Evolutionary conservation across 2,113 vertebrate genomes (phyloP).

Genomic region (Silurus glanis): DNA sequence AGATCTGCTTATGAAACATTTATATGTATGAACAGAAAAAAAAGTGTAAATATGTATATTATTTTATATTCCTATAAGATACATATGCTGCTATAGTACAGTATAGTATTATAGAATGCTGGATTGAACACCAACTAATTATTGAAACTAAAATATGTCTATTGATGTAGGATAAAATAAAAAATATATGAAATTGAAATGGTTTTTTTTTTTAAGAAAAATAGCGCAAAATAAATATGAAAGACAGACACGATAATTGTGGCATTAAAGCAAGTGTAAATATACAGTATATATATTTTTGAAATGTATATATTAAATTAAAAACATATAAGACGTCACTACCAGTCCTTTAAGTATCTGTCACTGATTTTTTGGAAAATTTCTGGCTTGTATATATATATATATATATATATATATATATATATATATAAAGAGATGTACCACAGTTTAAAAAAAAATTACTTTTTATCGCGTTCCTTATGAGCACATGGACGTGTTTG

Average conservation of each 20-base stretch:
- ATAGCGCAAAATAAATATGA: constrained; percentile 20
- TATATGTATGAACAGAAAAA: background rate
- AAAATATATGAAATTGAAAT: background rate
- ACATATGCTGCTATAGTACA: constrained; percentile 23
- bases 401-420: too few relatives aligned
- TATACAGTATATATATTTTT: background rate
- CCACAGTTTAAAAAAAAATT: background rate
- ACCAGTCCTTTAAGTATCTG: background rate
- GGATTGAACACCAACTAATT: background rate
- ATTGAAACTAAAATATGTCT: background rate
- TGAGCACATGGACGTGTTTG: background rate
- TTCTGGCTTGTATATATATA: background rate
- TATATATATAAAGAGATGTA: background rate
- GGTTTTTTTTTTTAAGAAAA: background rate
- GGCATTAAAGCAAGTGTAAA: background rate
- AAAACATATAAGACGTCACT: background rate
- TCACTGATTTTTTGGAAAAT: background rate
- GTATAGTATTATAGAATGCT: background rate
- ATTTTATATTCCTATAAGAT: background rate
- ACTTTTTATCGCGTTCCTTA: background rate
- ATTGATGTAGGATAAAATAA: background rate
- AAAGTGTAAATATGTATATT: background rate
- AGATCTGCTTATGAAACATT: constrained; percentile 7
- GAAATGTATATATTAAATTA: too few relatives aligned
- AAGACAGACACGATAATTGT: background rate